Evolutionary conservation across 2,797 vertebrate species (phyloP), one percentile per base, ranked within the genome.

Genomic region (Leucoraja ocellata): DNA sequence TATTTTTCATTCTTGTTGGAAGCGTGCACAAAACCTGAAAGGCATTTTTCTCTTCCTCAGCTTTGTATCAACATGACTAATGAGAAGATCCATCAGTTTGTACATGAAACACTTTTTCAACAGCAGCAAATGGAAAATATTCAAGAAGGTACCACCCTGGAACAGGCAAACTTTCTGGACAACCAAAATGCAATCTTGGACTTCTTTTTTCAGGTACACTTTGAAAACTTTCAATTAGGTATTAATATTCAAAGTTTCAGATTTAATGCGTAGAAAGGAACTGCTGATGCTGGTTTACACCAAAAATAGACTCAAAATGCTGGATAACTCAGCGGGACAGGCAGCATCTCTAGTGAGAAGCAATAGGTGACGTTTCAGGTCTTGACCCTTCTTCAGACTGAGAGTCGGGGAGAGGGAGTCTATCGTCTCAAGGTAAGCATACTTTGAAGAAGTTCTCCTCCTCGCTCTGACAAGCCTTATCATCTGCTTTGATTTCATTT

Each of bases 21-120:
- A 91, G 32, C 23, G 54, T n/a, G 9, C 23, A 46, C 13, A 91
- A 46, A 88, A 78, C 32, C 21, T 88, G 61, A 88, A 68, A 32
- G 39, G 39, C 1, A 6, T 54, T 25, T 93, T 0, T 0, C 93
- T 94, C 94, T 94, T 61, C 93, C 78, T 95, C 91, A 99, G 98
- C 96, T 99, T 93, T 99, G 98, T 94, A 96, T 99, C 96, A 99
- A 99, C 97, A 98, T 99, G 97, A 98, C 97, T 97, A 99, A 98
- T 39, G 98, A 99, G 97, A 97, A 96, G 94, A 96, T 99, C 94
- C 97, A 98, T 95, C 98, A 97, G 95, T 97, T 98, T 91, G 96
- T 97, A 96, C 96, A 96, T n/a, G 98, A 98, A 95, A 97, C 98
- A 94, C 98, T 99, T 94, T 99, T 99, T 95, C 97, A 97, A 93